Evolutionary conservation across 2,113 vertebrate genomes (phyloP).

Genomic region (Megaceryle maxima): DNA sequence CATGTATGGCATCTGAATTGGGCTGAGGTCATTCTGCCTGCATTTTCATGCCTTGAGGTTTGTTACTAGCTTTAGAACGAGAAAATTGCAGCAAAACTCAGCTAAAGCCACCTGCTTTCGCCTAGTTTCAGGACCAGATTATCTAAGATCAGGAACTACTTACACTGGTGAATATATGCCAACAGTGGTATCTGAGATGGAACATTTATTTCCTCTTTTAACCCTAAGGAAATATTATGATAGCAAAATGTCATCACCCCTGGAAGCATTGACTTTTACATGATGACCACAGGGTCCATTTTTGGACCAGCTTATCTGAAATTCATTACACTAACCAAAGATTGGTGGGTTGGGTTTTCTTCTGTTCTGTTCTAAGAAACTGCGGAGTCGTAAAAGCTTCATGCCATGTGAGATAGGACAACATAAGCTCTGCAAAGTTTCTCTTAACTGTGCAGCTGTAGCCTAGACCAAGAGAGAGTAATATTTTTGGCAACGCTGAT

Average conservation of each 20-base stretch:
- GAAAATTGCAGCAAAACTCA: constrained; percentile 15
- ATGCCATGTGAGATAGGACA: neutral
- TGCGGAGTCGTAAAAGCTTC: neutral
- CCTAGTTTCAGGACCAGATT: constrained; percentile 6
- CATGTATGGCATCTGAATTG: constrained; percentile 4
- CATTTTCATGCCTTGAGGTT: constrained; percentile 40
- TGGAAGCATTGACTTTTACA: constrained; percentile 4
- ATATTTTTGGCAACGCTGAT: neutral
- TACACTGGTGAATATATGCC: neutral
- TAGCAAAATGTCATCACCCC: neutral
- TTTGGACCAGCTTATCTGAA: constrained; percentile 21
- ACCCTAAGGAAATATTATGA: constrained; percentile 40
- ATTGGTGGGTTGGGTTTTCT: neutral
- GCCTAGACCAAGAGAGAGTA: neutral
- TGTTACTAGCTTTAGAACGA: constrained; percentile 26
- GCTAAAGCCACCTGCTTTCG: constrained; percentile 19
- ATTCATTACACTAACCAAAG: constrained; percentile 34
- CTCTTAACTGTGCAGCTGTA: neutral
- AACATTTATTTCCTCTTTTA: constrained; percentile 41
- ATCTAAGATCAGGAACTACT: constrained; percentile 4
- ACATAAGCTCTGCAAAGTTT: neutral
- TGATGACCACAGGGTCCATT: constrained; percentile 8
- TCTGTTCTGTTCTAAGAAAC: constrained; percentile 6
- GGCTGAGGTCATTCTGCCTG: constrained; percentile 48
- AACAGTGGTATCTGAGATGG: neutral